Base-by-base conservation (phyloP, 1,140 invertebrate genomes). In the Portunus trituberculatus region DNA sequence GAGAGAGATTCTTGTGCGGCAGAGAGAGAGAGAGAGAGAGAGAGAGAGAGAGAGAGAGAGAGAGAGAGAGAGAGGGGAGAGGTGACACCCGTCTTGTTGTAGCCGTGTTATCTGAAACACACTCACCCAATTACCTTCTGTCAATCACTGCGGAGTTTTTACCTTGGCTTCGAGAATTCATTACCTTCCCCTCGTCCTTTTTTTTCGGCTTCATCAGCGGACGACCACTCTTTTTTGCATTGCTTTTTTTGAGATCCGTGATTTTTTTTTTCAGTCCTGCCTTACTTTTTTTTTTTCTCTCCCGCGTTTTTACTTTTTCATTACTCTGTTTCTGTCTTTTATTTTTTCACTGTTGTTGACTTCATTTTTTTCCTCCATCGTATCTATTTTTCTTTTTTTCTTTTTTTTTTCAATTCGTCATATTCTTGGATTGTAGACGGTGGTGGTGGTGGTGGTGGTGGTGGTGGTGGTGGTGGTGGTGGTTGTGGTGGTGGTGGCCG, bases 101-200 rank as follows among this genome's bases (percentile, higher is more conserved):
- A 92, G 45, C 90, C 52, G 25, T 46, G 94, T 92, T 95, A 92
- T 95, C 91, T 95, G 91, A 92, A 92, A 95, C 94, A 95, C 91
- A 95, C 91, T 95, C 94, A 92, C 91, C 94, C 94, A 95, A 95
- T 95, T 95, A 95, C 94, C 94, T 95, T 93, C 94, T 95, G 94
- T 95, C 94, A 95, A 95, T 95, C 94, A 95, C 90, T 48, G 25
- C 29, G 6, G 84, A 48, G 87, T 95, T 95, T 95, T 92, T 95
- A 91, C 91, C 46, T 87, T 25, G 48, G 48, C 29, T 12, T 46
- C 25, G 94, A 93, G 94, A 95, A 95, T 95, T 95, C 94, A 95
- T 95, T 95, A 95, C 90, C 90, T 92, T 76, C 94, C 94, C 94
- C 91, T 45, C 32, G 14, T 8, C 28, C 3, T 39, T 93, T 91